Base-by-base conservation (phyloP, 2,888 invertebrate genomes). In the Alcis repandata region DNA sequence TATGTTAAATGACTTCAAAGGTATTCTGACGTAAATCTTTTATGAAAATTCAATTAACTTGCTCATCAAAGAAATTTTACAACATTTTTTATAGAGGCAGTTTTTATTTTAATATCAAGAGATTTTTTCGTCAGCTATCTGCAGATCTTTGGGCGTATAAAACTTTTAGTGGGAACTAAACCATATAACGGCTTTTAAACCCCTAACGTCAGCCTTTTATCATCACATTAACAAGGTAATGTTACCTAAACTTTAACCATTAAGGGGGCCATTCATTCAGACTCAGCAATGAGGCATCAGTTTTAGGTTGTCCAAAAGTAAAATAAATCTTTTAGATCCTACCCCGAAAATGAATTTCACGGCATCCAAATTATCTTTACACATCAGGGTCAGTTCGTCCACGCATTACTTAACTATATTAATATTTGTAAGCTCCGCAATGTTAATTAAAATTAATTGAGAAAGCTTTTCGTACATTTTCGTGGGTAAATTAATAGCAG, bases 391-490 rank as follows among this genome's bases (percentile, higher is more conserved):
- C 58, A 59, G 67, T 59, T 40, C 19, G 57, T 45, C 36, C 40
- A 33, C 49, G 41, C 56, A 40, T 62, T 68, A 68, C 58, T 69
- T 69, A 64, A 64, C 59, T 60, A 54, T 64, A 72, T 70, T 68
- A 68, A 72, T 64, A 61, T 62, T 72, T 60, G 63, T 53, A 57
- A 67, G 63, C 60, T 48, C 32, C 40, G 56, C 58, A 51, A 56
- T 40, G 65, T 70, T 67, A 57, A 72, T 69, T 72, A 68, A 68
- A 63, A 67, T 67, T 60, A 64, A 72, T 68, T 63, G 48, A 51
- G 59, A 63, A 62, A 66, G 63, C 63, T 57, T 57, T 59, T 49
- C 33, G 52, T 51, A 63, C 20, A 60, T 65, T 41, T 33, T 27
- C 17, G 43, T 13, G 36, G 36, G 43, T 46, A 56, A 33, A 22